These are phyloP conservation scores for Pyxicephalus adspersus DNA, from an alignment of 2,113 vertebrate species.

Conservation along the genomic window DNA sequence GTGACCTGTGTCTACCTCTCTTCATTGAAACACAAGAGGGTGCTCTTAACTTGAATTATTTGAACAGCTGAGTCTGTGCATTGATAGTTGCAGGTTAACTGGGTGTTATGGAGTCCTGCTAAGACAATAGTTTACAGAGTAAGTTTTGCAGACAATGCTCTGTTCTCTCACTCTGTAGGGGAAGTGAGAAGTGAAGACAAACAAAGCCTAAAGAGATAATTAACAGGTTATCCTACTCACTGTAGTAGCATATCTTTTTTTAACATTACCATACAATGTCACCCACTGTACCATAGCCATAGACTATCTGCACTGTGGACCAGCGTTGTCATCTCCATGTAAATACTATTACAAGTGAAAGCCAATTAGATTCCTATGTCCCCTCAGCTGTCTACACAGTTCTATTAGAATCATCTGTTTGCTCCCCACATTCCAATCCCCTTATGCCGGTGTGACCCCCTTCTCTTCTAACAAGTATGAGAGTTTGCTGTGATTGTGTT, in stretches of 20 bases:
- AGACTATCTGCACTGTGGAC: background rate
- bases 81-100: background rate
- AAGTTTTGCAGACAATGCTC: slow-evolving; percentile 17
- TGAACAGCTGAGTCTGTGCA: background rate
- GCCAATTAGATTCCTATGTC: background rate
- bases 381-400: slow-evolving; percentile 9
- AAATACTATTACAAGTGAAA: background rate
- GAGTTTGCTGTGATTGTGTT: background rate
- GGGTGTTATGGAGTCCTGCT: background rate
- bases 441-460: background rate
- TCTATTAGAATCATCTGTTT: slow-evolving; percentile 17
- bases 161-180: slow-evolving; percentile 23
- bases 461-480: background rate
- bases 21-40: background rate
- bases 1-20: too few relatives aligned
- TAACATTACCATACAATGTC: slow-evolving; percentile 20
- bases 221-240: slow-evolving; percentile 1
- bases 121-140: slow-evolving; percentile 26
- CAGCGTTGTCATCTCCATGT: background rate
- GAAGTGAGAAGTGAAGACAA: slow-evolving; percentile 26
- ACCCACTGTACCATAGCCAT: background rate
- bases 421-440: slow-evolving; percentile 5
- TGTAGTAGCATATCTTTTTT: background rate
- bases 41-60: background rate
- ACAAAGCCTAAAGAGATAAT: slow-evolving; percentile 34